Conservation (phyloP, 2,797 vertebrate species). For the Eupleurogrammus muticus region DNA sequence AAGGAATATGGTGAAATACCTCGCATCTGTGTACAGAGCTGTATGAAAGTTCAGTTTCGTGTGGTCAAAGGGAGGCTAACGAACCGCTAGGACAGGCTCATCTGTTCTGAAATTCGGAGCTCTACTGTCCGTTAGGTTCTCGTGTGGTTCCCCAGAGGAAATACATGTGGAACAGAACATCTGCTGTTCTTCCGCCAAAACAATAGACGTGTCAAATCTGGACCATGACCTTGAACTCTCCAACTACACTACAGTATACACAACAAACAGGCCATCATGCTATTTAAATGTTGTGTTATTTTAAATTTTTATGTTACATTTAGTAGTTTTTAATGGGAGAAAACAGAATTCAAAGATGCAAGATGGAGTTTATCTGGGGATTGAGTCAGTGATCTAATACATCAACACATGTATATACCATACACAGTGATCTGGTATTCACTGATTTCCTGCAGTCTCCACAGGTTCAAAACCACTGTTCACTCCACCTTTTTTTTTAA, state of each 20-base stretch:
- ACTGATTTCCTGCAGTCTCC: slow-evolving; percentile 12
- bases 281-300: not conserved
- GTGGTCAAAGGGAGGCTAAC: not conserved
- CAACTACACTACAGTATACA: not conserved
- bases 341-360: not conserved
- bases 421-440: slow-evolving; percentile 7
- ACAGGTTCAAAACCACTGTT: slow-evolving; percentile 28
- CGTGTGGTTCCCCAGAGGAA: slow-evolving; percentile 38
- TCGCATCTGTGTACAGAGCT: slow-evolving; percentile 30
- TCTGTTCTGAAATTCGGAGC: not conserved
- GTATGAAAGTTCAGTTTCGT: slow-evolving; percentile 26
- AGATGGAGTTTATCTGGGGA: not conserved
- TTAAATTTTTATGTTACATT: not conserved
- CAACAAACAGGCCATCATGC: not conserved
- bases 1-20: slow-evolving; percentile 46
- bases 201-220: slow-evolving; percentile 36
- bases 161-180: slow-evolving; percentile 34
- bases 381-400: slow-evolving; percentile 7
- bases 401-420: not conserved
- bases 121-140: slow-evolving; percentile 7
- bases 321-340: not conserved
- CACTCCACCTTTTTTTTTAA: slow-evolving; percentile 23
- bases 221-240: slow-evolving; percentile 20
- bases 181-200: slow-evolving; percentile 38
- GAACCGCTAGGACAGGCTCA: slow-evolving; percentile 3